Base-by-base conservation (phyloP, 2,113 vertebrate species). In the Callocephalon fimbriatum region DNA sequence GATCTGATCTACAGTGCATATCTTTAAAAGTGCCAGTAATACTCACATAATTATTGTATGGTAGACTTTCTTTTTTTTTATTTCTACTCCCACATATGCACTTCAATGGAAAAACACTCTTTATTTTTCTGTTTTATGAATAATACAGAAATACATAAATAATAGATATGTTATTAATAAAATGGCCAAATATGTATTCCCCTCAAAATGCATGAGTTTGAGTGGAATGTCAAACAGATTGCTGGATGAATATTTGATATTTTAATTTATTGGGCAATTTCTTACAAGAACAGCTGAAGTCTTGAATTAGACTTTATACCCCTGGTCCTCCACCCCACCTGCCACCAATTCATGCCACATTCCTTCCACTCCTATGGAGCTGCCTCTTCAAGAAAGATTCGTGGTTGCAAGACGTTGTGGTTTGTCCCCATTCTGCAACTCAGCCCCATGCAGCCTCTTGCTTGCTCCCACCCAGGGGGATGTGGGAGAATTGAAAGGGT, bases 161-260 rank as follows among this genome's bases (percentile, higher is more conserved):
- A 95, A 97, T 96, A n/a, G 45, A 94, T 65, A 13, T 14, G 50
- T 72, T 74, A 80, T 94, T 97, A 94, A 97, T 80, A 66, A 95
- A 84, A 90, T 7, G 82, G 73, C 65, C 87, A 86, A 87, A 91
- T 53, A 59, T 1, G 35, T 65, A 38, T 82, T 82, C 82, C 82
- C 87, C 68, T 80, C 82, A 16, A 77, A 95, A 89, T 22, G 61
- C 79, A n/a, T 31, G 85, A 68, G 54, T 94, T 95, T 29, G 85
- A 66, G 59, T 8, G 59, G 90, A 93, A 94, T 93, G 87, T 79
- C 96, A 87, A 93, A 79, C 62, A 58, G 82, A 85, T 93, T 67
- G 74, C 51, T 19, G 38, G 86, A 96, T 97, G 90, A 95, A 96
- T 93, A 80, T 89, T 95, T 97, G 85, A 95, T 95, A 78, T 67